Percentiles rank a stretch among this genome's conserved stretches.
These are phyloP conservation scores for Vulpes lagopus DNA, from an alignment of 2,113 vertebrate species.

Conservation along the genomic window DNA sequence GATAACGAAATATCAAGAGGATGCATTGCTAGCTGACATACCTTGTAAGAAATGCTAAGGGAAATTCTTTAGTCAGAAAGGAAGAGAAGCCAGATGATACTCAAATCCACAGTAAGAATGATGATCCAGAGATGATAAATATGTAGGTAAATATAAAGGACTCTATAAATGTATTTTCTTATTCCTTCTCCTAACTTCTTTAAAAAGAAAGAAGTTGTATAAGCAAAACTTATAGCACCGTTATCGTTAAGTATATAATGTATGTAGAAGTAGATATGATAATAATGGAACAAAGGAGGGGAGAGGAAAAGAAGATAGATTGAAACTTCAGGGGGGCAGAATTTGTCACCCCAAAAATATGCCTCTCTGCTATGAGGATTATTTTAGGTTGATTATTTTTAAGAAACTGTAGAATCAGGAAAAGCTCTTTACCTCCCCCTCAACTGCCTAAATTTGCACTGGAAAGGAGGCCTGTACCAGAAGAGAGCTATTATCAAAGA, in stretches of 20 bases:
- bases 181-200: background rate
- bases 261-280: background rate
- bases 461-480: background rate
- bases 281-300: background rate
- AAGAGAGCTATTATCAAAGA: background rate
- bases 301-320: background rate
- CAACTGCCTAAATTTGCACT: background rate
- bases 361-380: background rate
- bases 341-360: background rate
- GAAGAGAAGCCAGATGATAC: background rate
- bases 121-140: constrained; percentile 4
- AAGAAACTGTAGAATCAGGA: background rate
- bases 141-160: background rate
- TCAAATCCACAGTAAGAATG: background rate
- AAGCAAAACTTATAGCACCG: background rate
- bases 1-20: background rate
- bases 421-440: background rate
- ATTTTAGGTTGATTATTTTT: background rate
- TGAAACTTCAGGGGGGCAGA: background rate
- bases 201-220: background rate
- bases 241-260: background rate
- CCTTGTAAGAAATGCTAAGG: background rate
- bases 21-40: background rate
- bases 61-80: background rate
- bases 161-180: background rate